These are phyloP conservation scores for Macroteleia sp. DNA, from an alignment of 2,888 invertebrate genomes.

Conservation along the genomic window DNA sequence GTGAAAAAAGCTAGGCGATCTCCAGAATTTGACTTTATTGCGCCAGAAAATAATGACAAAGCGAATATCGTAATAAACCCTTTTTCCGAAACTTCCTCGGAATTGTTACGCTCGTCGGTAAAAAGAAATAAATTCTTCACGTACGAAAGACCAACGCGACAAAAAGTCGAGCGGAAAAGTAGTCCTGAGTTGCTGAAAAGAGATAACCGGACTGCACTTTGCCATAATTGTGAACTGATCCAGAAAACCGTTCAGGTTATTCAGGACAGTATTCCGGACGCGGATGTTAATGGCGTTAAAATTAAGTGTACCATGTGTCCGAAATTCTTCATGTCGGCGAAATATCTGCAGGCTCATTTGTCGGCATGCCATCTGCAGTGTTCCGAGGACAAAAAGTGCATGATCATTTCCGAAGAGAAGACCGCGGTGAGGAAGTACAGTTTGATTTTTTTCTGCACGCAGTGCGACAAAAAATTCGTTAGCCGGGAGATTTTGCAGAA, in stretches of 20 bases:
- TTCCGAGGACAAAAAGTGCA: background rate
- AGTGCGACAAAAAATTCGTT: constrained; percentile 6
- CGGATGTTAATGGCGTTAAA: background rate
- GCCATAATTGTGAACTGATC: background rate
- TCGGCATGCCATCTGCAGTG: background rate
- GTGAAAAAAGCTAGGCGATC: no score
- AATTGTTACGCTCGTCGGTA: no score
- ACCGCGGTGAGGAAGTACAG: background rate
- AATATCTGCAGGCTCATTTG: background rate
- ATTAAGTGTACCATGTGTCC: constrained; percentile 19
- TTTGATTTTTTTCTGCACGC: background rate
- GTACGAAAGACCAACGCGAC: no score
- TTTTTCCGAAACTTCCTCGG: no score
- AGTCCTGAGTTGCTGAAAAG: background rate
- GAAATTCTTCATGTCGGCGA: background rate
- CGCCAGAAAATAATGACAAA: no score
- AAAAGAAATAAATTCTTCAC: no score
- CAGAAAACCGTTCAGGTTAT: constrained; percentile 10
- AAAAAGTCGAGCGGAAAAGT: background rate
- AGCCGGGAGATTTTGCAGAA: background rate
- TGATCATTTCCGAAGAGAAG: background rate
- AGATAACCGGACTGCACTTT: background rate
- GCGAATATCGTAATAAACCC: no score
- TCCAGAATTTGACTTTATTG: no score
- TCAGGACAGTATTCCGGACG: background rate